phyloP scores from a whole-genome alignment of 1,140 invertebrate genomes.

The Lepidurus packardi region DNA sequence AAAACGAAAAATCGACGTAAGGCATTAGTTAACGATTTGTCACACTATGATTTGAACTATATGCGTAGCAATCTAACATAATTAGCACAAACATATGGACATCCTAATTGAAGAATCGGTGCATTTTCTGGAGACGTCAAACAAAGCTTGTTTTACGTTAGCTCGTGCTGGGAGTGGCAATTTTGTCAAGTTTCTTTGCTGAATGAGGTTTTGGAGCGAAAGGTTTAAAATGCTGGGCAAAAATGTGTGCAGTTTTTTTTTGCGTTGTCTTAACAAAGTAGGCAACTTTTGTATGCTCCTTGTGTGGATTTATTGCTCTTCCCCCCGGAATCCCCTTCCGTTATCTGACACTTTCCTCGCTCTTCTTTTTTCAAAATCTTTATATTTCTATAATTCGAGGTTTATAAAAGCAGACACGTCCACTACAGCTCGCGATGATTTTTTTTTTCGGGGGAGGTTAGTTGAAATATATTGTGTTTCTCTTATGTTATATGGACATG shows the following conservation, averaged over 20 bases:
- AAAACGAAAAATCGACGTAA: background rate
- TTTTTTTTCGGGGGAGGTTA: too few species aligned
- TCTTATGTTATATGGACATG: background rate
- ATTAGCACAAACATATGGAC: slow-evolving; percentile 8
- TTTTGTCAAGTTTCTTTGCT: background rate
- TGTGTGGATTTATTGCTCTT: background rate
- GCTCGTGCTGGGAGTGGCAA: background rate
- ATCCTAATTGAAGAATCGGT: background rate
- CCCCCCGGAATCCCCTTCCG: background rate
- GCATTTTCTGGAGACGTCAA: background rate
- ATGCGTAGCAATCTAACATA: background rate
- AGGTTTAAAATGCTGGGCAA: background rate
- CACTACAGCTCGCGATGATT: too few species aligned
- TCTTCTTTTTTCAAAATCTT: too few species aligned
- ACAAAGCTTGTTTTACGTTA: background rate
- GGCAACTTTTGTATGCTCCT: slow-evolving; percentile 16
- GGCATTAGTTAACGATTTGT: background rate
- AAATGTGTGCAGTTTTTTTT: background rate
- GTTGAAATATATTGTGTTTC: too few species aligned
- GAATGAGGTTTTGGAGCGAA: background rate
- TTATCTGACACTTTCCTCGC: too few species aligned
- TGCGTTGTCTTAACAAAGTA: slow-evolving; percentile 13
- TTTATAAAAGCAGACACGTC: too few species aligned
- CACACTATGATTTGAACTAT: background rate
- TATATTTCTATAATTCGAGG: too few species aligned